Evolutionary conservation across 2,888 invertebrate species (phyloP).

Genomic region (Entomobrya proxima): DNA sequence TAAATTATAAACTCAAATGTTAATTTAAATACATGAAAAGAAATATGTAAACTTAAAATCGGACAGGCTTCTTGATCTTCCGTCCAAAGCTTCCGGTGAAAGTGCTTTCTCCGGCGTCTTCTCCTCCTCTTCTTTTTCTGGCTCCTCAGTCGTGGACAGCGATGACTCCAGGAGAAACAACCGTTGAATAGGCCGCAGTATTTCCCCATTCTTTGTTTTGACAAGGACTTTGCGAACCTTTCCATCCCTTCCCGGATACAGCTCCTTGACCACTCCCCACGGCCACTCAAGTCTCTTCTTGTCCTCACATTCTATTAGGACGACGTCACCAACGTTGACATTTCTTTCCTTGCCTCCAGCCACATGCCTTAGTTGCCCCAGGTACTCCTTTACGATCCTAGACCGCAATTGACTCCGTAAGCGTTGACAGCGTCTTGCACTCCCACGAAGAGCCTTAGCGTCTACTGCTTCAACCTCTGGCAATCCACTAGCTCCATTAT

Average conservation of each 20-base stretch:
- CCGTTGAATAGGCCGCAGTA: neutral
- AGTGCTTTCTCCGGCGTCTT: neutral
- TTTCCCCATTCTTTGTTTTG: neutral
- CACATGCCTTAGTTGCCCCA: neutral
- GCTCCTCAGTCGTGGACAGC: conserved; percentile 41
- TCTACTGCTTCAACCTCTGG: conserved; percentile 15
- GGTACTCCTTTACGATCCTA: conserved; percentile 13
- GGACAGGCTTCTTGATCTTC: no score
- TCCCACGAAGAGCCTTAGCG: neutral
- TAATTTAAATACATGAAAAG: no score
- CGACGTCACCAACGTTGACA: conserved; percentile 7
- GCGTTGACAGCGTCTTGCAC: neutral
- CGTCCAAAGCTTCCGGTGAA: neutral
- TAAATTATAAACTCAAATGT: no score
- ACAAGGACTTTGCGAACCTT: neutral
- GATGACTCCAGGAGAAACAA: neutral
- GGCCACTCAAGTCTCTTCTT: conserved; percentile 23
- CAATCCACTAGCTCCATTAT: neutral
- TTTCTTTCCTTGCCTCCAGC: neutral
- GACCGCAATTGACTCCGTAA: neutral
- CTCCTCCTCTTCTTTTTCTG: conserved; percentile 52
- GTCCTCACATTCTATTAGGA: neutral
- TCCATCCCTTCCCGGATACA: neutral
- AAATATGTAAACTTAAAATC: no score
- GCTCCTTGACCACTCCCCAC: neutral